These are phyloP conservation scores for Aselliscus stoliczkanus DNA, from an alignment of 2,797 vertebrate genomes.

Conservation along the genomic window DNA sequence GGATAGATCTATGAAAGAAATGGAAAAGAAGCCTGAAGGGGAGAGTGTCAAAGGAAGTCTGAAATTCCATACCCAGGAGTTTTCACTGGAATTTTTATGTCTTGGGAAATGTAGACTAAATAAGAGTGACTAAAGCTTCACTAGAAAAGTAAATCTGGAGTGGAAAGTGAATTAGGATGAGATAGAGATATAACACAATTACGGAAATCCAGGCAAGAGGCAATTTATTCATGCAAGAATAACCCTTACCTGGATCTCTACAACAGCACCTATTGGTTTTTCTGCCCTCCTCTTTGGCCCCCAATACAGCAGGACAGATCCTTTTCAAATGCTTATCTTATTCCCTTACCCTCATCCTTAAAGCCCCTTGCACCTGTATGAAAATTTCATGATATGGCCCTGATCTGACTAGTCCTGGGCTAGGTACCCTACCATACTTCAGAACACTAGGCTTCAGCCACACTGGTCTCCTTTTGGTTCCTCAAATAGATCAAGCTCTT, in stretches of 20 bases:
- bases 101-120: not conserved
- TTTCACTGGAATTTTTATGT: not conserved
- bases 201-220: not conserved
- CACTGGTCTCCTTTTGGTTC: not conserved
- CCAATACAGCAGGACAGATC: not conserved
- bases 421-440: not conserved
- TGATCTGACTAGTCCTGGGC: not conserved
- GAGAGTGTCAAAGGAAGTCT: not conserved
- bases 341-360: not conserved
- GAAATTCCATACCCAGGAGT: not conserved
- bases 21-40: not conserved
- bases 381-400: not conserved
- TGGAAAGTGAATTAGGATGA: slow-evolving; percentile 2
- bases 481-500: not conserved
- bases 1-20: not conserved
- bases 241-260: not conserved
- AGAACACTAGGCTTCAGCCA: not conserved
- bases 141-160: not conserved
- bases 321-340: not conserved
- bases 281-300: not conserved
- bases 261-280: not conserved
- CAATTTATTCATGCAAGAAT: not conserved
- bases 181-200: not conserved
- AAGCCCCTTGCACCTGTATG: not conserved
- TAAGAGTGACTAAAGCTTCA: not conserved